Evolutionary conservation across 2,888 invertebrate species (phyloP).

Genomic region (Drosophila stalkeri): DNA sequence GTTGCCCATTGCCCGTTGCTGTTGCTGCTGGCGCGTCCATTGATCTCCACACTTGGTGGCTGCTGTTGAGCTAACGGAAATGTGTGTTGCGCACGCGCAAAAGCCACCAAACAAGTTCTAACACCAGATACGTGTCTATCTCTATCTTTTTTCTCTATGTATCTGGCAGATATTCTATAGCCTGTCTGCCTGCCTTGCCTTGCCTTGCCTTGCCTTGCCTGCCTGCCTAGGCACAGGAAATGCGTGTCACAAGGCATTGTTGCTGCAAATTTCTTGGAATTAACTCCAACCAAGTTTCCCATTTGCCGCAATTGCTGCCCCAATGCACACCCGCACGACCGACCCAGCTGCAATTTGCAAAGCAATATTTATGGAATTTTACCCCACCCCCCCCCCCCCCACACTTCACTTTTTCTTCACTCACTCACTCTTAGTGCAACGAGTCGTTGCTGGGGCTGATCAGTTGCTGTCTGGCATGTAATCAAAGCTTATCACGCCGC

Average conservation of each 20-base stretch:
- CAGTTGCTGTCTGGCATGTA: conserved; percentile 53
- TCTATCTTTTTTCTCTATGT: conserved; percentile 4
- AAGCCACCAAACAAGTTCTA: conserved; percentile 59
- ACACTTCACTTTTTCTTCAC: neutral
- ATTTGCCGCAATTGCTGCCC: conserved; percentile 42
- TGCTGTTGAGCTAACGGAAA: conserved; percentile 53
- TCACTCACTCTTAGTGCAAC: neutral
- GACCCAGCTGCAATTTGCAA: conserved; percentile 25
- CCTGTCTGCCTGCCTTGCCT: conserved; percentile 1
- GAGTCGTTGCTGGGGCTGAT: conserved; percentile 39
- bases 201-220: no score
- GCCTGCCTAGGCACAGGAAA: conserved; percentile 50
- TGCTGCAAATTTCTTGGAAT: conserved; percentile 52
- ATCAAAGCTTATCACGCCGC: conserved; percentile 64
- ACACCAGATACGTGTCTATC: neutral
- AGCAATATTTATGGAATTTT: conserved; percentile 63
- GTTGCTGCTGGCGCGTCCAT: conserved; percentile 43
- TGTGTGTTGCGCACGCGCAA: conserved; percentile 65
- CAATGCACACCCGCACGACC: conserved; percentile 5
- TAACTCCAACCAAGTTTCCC: conserved; percentile 56
- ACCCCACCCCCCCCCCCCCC: conserved; percentile 7
- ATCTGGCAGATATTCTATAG: conserved; percentile 50
- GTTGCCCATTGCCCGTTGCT: neutral
- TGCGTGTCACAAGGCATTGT: conserved; percentile 59
- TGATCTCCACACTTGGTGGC: conserved; percentile 54